Evolutionary conservation across 1,140 invertebrate species (phyloP), one percentile per base, ranked within the genome.

Genomic region (Babylonia areolata): DNA sequence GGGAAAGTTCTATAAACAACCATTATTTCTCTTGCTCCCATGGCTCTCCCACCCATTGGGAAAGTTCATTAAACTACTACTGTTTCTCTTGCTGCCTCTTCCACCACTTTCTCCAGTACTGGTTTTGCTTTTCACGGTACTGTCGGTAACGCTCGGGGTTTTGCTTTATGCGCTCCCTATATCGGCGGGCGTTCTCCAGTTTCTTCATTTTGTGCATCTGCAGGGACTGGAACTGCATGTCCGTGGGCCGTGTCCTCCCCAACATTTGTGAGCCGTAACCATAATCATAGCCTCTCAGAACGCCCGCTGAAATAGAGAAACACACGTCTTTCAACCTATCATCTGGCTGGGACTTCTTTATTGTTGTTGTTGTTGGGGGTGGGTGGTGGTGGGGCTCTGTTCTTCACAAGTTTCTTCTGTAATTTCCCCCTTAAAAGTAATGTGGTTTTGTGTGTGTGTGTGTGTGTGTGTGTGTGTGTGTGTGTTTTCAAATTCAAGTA

Each of bases 41-140:
- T n/a, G n/a, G n/a, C n/a, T n/a, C n/a, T n/a, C n/a, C n/a, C n/a
- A n/a, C n/a, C n/a, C n/a, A n/a, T n/a, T n/a, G n/a, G n/a, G n/a
- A n/a, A n/a, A n/a, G n/a, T n/a, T n/a, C n/a, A n/a, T n/a, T n/a
- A n/a, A n/a, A n/a, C 46, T 51, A 12, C 28, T n/a, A 64, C 28
- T 73, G 31, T 20, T 73, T 73, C 37, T 77, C 33, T 28, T 77
- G 35, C 35, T 77, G 75, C 37, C 23, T 77, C 33, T 2, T 77
- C 35, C 37, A 37, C 75, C 75, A 77, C 35, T 77, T 77, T 20
- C 75, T 15, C 75, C 75, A 77, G 23, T 77, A 77, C 73, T 77
- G 37, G 37, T 77, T 77, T 20, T 77, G 75, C 23, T 77, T 77
- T 28, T 77, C 75, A 5, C 75, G 75, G 35, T 77, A 77, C 75